These are phyloP conservation scores for Ernsta delagoae DNA, from an alignment of 2,888 invertebrate genomes.

Conservation along the genomic window DNA sequence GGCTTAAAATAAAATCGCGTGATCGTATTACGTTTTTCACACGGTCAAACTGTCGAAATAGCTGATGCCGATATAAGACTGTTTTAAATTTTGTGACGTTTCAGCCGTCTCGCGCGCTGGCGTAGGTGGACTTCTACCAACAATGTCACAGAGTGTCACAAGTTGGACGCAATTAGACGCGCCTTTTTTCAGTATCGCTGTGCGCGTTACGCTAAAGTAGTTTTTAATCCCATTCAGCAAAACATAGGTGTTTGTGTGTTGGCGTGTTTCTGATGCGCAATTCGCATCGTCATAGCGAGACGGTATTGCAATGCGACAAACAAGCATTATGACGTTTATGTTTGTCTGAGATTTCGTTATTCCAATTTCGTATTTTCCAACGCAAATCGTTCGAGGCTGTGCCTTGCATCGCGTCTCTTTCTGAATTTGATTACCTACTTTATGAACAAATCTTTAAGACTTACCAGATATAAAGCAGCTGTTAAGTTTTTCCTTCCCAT, in stretches of 20 bases:
- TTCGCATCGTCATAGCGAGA: conserved; percentile 48
- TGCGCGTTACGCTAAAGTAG: conserved; percentile 23
- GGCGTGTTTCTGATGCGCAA: conserved; percentile 47
- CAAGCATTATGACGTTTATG: conserved; percentile 23
- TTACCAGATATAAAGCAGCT: no score
- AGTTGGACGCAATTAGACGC: conserved; percentile 61
- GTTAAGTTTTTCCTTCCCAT: no score
- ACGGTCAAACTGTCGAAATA: conserved; percentile 36
- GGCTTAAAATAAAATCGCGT: conserved; percentile 19
- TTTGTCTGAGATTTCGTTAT: conserved; percentile 25
- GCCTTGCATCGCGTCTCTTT: conserved; percentile 15
- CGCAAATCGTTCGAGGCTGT: conserved; percentile 18
- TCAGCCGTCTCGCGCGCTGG: conserved; percentile 37
- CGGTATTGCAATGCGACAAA: conserved; percentile 27
- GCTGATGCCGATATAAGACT: conserved; percentile 37
- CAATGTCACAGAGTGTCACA: conserved; percentile 59
- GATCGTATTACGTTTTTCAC: conserved; percentile 1
- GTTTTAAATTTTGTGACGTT: conserved; percentile 51
- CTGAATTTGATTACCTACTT: conserved; percentile 11
- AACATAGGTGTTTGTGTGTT: conserved; percentile 16
- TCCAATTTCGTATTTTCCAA: conserved; percentile 23
- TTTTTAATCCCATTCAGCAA: conserved; percentile 21
- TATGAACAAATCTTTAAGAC: background rate
- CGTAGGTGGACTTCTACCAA: conserved; percentile 52
- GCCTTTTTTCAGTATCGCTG: conserved; percentile 43